These are phyloP conservation scores for Pelobates fuscus DNA, from an alignment of 2,113 vertebrate genomes.

Conservation along the genomic window DNA sequence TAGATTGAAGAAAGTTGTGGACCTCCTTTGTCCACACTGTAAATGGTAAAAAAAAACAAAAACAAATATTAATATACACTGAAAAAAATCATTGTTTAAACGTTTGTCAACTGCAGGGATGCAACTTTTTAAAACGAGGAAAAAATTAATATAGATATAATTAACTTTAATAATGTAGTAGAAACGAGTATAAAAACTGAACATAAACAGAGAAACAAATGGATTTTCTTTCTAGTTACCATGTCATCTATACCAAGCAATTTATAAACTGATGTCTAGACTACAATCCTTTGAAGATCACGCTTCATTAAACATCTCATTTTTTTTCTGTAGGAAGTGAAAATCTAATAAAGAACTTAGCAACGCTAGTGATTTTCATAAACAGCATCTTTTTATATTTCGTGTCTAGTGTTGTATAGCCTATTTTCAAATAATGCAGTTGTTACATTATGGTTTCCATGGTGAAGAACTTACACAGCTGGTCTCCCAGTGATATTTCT, in stretches of 20 bases:
- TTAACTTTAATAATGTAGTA: too few species aligned
- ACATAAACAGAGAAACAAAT: too few species aligned
- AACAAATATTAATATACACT: too few species aligned
- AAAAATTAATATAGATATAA: too few species aligned
- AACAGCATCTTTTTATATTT: constrained; percentile 2
- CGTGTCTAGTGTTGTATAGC: background rate
- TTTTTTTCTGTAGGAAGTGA: constrained; percentile 33
- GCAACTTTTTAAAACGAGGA: too few species aligned
- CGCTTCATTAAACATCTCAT: constrained; percentile 36
- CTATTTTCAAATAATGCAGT: constrained; percentile 11
- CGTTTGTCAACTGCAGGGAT: too few species aligned
- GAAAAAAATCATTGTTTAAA: too few species aligned
- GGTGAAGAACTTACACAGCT: constrained; percentile 9
- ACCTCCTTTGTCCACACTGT: too few species aligned
- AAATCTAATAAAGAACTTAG: constrained; percentile 38
- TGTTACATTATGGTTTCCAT: constrained; percentile 21
- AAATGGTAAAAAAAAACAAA: too few species aligned
- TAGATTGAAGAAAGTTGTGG: too few species aligned
- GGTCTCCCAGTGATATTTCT: background rate
- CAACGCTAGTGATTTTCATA: constrained; percentile 12
- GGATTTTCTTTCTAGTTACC: constrained; percentile 17
- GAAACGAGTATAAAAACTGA: too few species aligned
- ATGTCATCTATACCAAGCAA: constrained; percentile 32
- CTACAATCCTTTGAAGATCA: constrained; percentile 15
- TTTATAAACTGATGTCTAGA: constrained; percentile 32